Evolutionary conservation across 2,888 invertebrate genomes (phyloP), one percentile per base, ranked within the genome.

Genomic region (Tipula unca): DNA sequence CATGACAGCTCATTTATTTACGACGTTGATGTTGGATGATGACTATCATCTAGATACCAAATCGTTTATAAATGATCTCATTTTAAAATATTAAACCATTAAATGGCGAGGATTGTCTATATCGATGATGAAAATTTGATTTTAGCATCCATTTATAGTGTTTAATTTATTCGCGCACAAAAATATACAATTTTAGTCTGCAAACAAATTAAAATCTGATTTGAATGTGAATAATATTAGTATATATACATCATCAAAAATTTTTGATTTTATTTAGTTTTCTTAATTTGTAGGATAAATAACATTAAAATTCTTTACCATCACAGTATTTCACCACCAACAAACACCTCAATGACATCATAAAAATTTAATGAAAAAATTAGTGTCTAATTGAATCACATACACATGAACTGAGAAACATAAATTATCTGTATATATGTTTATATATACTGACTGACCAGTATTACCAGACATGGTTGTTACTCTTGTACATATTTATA

Each of bases 381-480:
- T 69, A 69, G 69, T 69, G 69, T 25, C 69, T 69, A 69, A 69
- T 69, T 69, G 69, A 69, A 69, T 69, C 69, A 69, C 69, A 69
- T 25, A 69, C 25, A 69, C 25, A 69, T 69, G 25, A 69, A 69
- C 25, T 69, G 69, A 25, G 10, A 69, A 25, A 69, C 69, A 69
- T 69, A 69, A 69, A 25, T 69, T 69, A 69, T 69, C 25, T 10
- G n/a, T n/a, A n/a, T n/a, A n/a, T n/a, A n/a, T n/a, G n/a, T n/a
- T n/a, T n/a, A n/a, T n/a, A n/a, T n/a, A n/a, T n/a, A n/a, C n/a
- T n/a, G n/a, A 13, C 20, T 69, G 69, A 69, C 69, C 69, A 25
- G 69, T 69, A 69, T 25, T 69, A 69, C 25, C 69, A 69, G 25
- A 69, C 25, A 25, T 69, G 69, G 69, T 25, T 25, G 25, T n/a